Base-by-base conservation (phyloP, 2,888 invertebrate species). In the Plusia festucae region DNA sequence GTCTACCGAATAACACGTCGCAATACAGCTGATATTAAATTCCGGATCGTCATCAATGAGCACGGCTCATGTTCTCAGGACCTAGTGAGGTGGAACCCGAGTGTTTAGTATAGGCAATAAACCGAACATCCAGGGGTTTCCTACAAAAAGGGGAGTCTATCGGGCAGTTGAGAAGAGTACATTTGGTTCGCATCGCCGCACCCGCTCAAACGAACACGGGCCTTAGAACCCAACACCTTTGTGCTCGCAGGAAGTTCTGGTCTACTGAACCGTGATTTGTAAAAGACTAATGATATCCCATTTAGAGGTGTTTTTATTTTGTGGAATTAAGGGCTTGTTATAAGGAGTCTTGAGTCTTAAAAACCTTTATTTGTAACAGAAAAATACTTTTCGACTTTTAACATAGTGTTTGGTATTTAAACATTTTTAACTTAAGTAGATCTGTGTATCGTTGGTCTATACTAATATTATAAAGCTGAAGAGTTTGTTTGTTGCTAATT, bases 221-320 rank as follows among this genome's bases (percentile, higher is more conserved):
- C 72, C 70, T 72, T 76, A 73, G 68, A 74, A 78, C 70, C 79
- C 81, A 81, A 83, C 87, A 88, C 89, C 89, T 89, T 90, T 90
- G 88, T 87, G 82, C 86, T 82, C 82, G 78, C 81, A 73, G 71
- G 68, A 81, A 65, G 69, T 89, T 88, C 88, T 88, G 87, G 82
- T 85, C 86, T 84, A 80, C 67, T 88, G 87, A 82, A 83, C 85
- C 81, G 86, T 82, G 85, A 86, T 88, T 88, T 82, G 85, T 84
- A 85, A 85, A 84, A 87, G 88, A 70, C 81, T 91, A 91, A 91
- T 91, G 90, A 88, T 75, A 72, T 86, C 82, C 81, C 82, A 82
- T 71, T 75, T 77, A 70, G 69, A 71, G 58, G 69, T 69, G 66
- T 65, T 70, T 70, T 74, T 64, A 61, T 65, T 77, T 61, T 67